These are phyloP conservation scores for Amia ocellicauda DNA, from an alignment of 2,113 vertebrate genomes.

Conservation along the genomic window DNA sequence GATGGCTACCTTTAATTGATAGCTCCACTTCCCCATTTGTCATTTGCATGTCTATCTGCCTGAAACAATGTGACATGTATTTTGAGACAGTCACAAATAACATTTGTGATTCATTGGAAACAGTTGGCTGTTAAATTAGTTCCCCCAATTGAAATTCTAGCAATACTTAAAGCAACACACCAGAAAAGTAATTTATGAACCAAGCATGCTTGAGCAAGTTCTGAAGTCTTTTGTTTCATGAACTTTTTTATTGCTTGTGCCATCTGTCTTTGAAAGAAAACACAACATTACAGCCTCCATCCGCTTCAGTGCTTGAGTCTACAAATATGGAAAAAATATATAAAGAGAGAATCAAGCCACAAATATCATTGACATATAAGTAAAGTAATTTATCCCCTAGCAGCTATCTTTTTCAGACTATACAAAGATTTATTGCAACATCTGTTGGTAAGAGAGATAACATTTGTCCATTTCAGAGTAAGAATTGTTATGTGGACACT, in stretches of 20 bases:
- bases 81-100: conserved; percentile 23
- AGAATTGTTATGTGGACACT: no score
- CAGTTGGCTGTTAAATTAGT: conserved; percentile 26
- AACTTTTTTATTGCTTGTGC: background rate
- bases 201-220: background rate
- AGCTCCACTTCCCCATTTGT: conserved; percentile 22
- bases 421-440: no score
- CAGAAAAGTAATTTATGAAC: background rate
- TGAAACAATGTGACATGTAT: conserved; percentile 19
- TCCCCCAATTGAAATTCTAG: background rate
- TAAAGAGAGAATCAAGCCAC: no score
- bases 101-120: conserved; percentile 24
- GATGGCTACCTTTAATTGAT: conserved; percentile 27
- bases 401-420: no score
- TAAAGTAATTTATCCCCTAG: no score
- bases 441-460: no score
- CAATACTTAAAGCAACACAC: background rate
- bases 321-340: no score
- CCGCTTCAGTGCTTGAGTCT: background rate
- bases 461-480: no score
- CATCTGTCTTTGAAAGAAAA: background rate
- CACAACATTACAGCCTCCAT: background rate
- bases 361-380: no score
- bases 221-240: background rate
- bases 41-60: background rate